Evolutionary conservation across 2,888 invertebrate genomes (phyloP), one percentile per base, ranked within the genome.

Genomic region (Megamerina dolium): DNA sequence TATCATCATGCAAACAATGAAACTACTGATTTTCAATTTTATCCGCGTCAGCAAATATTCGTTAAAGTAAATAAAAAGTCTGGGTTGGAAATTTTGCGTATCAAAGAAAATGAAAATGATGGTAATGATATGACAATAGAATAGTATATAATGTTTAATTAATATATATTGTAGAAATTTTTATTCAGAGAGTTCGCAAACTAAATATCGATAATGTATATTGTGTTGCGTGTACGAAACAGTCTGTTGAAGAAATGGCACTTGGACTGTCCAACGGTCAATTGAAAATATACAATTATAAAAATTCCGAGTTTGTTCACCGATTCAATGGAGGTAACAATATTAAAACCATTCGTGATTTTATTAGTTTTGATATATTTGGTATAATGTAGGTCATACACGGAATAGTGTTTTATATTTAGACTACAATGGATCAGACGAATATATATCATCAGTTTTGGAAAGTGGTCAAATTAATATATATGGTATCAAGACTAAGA

Each of bases 361-460:
- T n/a, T n/a, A n/a, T n/a, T n/a, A n/a, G n/a, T n/a, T n/a, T n/a
- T n/a, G n/a, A n/a, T n/a, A n/a, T n/a, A n/a, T n/a, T n/a, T n/a
- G n/a, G n/a, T n/a, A n/a, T n/a, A n/a, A n/a, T n/a, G n/a, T n/a
- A n/a, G n/a, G n/a, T n/a, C n/a, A 55, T 14, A 52, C 55, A 4
- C 57, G 60, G 3, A 61, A 60, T 39, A 56, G 66, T 4, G 68
- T 72, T 3, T 49, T 68, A 14, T 63, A 55, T 45, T 50, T 71
- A 44, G 72, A 72, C 45, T 72, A 64, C 37, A 72, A 67, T 49
- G 58, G 60, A 6, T 63, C 65, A 0, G 68, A 70, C 53, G 71
- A 70, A 41, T 68, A 68, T 37, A 59, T 72, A 35, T 60, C 69
- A 1, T 63, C 66, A 0, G 69, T 72, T 5, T 60, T 63, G 26